Conservation (phyloP, 2,797 vertebrate species). For the Lithobates pipiens region DNA sequence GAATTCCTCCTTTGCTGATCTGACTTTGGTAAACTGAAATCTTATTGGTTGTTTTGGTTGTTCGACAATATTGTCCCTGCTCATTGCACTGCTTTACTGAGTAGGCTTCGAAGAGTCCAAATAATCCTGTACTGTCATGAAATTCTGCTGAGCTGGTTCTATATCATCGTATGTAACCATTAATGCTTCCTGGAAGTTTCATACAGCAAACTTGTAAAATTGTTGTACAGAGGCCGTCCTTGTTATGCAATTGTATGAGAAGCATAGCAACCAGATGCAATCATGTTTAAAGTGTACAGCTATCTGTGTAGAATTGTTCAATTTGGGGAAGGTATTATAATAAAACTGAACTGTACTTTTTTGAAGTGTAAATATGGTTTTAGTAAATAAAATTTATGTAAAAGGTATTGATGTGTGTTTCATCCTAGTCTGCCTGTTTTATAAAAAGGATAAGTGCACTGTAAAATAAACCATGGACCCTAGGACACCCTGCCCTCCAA, state of each 20-base stretch:
- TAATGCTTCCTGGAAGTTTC: neutral
- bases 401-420: constrained; percentile 62
- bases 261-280: constrained; percentile 17
- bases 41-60: no score
- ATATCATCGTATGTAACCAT: neutral
- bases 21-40: no score
- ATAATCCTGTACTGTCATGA: no score
- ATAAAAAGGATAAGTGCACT: no score
- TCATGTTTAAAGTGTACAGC: constrained; percentile 66
- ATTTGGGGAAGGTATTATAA: constrained; percentile 67
- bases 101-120: no score
- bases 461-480: no score
- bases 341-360: constrained; percentile 74
- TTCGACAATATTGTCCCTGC: no score
- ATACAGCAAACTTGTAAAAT: constrained; percentile 3
- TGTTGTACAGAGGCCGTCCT: neutral
- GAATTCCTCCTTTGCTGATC: neutral
- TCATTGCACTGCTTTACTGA: no score
- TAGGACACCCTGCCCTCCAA: no score
- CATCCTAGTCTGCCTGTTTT: no score
- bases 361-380: constrained; percentile 87
- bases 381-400: constrained; percentile 87
- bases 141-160: neutral
- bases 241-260: constrained; percentile 8
- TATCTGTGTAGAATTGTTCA: constrained; percentile 53